These are phyloP conservation scores for Orientallactaga sibirica DNA, from an alignment of 2,797 vertebrate genomes.

Conservation along the genomic window DNA sequence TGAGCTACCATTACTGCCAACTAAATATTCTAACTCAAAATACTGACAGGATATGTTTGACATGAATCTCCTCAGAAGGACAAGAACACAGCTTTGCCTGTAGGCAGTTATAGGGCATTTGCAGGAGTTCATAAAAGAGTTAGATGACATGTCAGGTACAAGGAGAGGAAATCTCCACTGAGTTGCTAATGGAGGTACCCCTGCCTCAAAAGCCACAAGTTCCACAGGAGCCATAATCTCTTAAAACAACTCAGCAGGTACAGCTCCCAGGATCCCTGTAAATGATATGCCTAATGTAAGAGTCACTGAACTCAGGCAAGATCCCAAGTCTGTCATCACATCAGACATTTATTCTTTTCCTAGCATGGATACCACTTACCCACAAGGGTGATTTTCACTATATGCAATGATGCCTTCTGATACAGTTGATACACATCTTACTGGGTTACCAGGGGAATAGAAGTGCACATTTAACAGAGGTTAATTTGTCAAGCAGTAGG, in stretches of 20 bases:
- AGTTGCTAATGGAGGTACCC: not conserved
- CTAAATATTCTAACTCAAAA: not conserved
- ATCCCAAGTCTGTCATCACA: not conserved
- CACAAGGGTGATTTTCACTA: not conserved
- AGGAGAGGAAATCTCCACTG: not conserved
- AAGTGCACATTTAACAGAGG: conserved; percentile 22
- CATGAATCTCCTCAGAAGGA: not conserved
- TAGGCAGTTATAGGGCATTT: not conserved
- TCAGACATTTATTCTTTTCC: not conserved
- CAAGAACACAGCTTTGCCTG: not conserved
- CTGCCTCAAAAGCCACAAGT: not conserved
- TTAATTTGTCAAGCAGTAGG: conserved; percentile 27
- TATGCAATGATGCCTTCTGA: not conserved
- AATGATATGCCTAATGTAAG: not conserved
- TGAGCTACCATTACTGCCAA: not conserved
- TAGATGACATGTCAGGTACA: not conserved
- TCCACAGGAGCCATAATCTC: not conserved
- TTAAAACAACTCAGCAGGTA: not conserved
- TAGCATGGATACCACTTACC: not conserved
- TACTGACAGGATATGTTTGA: not conserved
- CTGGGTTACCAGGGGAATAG: not conserved
- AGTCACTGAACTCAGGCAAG: not conserved
- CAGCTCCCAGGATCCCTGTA: not conserved
- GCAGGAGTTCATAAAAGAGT: not conserved
- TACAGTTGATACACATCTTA: not conserved